Evolutionary conservation across 2,797 vertebrate species (phyloP).

Genomic region (Acridotheres tristis): DNA sequence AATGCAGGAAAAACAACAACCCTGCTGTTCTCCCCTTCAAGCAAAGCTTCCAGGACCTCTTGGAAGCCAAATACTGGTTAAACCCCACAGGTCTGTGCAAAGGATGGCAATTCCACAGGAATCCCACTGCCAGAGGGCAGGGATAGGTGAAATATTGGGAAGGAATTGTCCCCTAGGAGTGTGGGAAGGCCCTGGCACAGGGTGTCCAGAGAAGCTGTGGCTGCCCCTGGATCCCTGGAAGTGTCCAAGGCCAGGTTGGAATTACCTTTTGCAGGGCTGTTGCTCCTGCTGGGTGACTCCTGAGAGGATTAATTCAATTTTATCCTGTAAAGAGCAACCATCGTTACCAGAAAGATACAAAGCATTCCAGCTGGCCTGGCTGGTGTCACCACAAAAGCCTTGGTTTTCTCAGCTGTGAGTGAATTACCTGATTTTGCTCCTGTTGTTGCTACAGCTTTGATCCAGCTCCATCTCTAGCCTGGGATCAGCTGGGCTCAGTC

Average conservation of each 20-base stretch:
- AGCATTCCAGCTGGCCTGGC: neutral
- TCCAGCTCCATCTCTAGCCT: neutral
- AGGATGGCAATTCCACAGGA: fast-evolving
- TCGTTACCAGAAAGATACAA: neutral
- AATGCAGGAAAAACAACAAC: neutral
- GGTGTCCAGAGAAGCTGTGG: neutral
- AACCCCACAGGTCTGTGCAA: neutral
- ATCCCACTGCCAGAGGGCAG: neutral
- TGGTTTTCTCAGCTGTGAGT: fast-evolving
- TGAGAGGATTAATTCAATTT: neutral
- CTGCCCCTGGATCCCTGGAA: neutral
- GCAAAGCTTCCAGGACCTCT: neutral
- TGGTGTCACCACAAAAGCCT: neutral
- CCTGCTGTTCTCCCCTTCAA: neutral
- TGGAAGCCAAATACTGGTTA: neutral
- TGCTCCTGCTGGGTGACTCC: fast-evolving
- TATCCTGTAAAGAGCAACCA: neutral
- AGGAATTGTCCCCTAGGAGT: neutral
- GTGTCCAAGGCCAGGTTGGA: fast-evolving
- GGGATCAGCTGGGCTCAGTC: neutral
- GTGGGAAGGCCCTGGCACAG: neutral
- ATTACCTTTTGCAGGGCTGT: neutral
- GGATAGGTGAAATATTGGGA: fast-evolving
- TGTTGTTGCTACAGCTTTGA: neutral
- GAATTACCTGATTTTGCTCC: neutral